A percentile compares a stretch with the other conserved stretches of the same genome.
These are phyloP conservation scores for Campylorhamphus procurvoides DNA, from an alignment of 2,113 vertebrate genomes.

Conservation along the genomic window DNA sequence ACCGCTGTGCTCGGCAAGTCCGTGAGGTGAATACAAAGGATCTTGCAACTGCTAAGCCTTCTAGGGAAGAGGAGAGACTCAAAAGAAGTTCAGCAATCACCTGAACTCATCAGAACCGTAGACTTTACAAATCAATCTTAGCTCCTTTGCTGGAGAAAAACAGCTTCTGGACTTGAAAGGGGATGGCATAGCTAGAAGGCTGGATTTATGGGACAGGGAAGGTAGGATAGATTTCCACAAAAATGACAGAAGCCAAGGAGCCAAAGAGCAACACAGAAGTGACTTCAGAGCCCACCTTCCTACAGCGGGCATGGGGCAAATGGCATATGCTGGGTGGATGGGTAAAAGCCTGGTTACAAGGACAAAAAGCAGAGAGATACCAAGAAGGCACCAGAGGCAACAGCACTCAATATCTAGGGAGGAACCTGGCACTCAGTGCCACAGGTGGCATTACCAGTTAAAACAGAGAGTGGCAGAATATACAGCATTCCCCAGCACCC, in stretches of 20 bases:
- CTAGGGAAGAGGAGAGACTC: not conserved
- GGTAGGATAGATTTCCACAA: not conserved
- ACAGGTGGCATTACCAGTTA: not conserved
- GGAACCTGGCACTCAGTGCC: not conserved
- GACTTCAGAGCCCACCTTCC: not conserved
- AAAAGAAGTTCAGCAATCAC: not conserved
- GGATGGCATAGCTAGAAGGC: not conserved
- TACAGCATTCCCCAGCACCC: not conserved
- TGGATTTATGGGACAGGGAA: not conserved
- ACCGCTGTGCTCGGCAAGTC: not conserved
- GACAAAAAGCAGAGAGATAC: not conserved
- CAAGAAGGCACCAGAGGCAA: not conserved
- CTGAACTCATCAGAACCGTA: not conserved
- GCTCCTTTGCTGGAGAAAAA: not conserved
- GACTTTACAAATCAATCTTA: not conserved
- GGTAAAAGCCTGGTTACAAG: not conserved
- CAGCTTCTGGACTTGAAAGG: not conserved
- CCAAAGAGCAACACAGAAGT: not conserved
- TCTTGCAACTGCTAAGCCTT: slow-evolving; percentile 5
- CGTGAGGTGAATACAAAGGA: not conserved
- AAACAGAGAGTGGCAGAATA: not conserved
- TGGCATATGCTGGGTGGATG: not conserved
- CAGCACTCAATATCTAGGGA: accelerated
- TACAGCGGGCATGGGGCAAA: not conserved
- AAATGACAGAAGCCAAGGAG: not conserved